These are phyloP conservation scores for Chaetoderma sp. DNA, from an alignment of 2,888 invertebrate genomes.

Conservation along the genomic window DNA sequence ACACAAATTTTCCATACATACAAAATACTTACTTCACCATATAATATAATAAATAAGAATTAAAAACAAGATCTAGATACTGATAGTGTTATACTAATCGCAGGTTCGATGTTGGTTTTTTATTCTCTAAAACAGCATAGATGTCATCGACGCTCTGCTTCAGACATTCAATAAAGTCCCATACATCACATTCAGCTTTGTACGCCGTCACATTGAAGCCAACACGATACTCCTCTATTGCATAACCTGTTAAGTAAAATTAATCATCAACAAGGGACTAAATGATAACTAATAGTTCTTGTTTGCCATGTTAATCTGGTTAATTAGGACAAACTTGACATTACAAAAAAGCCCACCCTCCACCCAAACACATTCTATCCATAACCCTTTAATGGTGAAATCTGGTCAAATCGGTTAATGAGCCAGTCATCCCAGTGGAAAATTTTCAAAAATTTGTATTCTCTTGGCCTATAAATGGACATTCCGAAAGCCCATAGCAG, in stretches of 20 bases:
- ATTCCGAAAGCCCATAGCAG: too few relatives aligned
- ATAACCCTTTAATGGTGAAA: too few relatives aligned
- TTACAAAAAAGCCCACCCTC: not conserved
- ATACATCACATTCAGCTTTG: constrained; percentile 78
- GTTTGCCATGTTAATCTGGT: not conserved
- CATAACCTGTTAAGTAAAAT: constrained; percentile 76
- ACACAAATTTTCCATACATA: too few relatives aligned
- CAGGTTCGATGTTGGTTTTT: too few relatives aligned
- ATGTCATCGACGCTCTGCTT: constrained; percentile 82
- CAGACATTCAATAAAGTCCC: constrained; percentile 79
- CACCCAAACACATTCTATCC: not conserved
- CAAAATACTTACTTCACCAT: too few relatives aligned
- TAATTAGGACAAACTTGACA: not conserved
- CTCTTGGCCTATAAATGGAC: too few relatives aligned
- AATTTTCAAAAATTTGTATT: too few relatives aligned
- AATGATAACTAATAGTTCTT: not conserved
- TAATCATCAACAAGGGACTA: not conserved
- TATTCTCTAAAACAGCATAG: constrained; percentile 31
- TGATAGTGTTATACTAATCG: too few relatives aligned
- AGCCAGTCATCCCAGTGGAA: too few relatives aligned
- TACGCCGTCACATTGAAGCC: constrained; percentile 89
- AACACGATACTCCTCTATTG: constrained; percentile 83
- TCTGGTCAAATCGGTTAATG: too few relatives aligned
- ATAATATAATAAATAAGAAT: too few relatives aligned
- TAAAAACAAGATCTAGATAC: too few relatives aligned